Evolutionary conservation across 2,797 vertebrate species (phyloP), one percentile per base, ranked within the genome.

Genomic region (Danio albolineatus): DNA sequence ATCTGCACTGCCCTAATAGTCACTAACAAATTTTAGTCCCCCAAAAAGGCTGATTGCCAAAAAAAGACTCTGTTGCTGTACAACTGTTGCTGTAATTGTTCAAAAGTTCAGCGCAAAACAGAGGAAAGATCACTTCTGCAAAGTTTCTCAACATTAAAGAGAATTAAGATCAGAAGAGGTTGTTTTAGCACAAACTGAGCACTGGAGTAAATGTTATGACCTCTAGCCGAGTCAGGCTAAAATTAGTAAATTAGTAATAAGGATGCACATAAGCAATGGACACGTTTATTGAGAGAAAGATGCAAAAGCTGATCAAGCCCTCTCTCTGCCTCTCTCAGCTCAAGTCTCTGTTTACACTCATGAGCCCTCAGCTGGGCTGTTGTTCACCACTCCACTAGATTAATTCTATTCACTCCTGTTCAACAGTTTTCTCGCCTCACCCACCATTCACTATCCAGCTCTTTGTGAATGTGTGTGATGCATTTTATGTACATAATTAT

Each of bases 401-500:
- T 53, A 71, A 61, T 51, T 48, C 66, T 67, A 21, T 64, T 65
- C 73, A 78, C 54, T 61, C 67, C 41, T 67, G 28, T 77, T 78
- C 53, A 76, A 66, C 49, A 44, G n/a, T 39, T 56, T 21, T 39
- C 19, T 62, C 67, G 79, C 39, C 59, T 79, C 13, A 10, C 49
- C 28, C 28, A 17, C 21, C 39, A 77, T 84, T 83, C 88, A 39
- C 3, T 44, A 74, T 86, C 65, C 44, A 41, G 13, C 43, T 60
- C 69, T 49, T 36, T 43, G 69, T 78, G 81, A 12, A 46, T 64
- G 59, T 71, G 78, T 71, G 54, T 65, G 43, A 46, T 41, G 49
- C 14, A n/a, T 62, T 70, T 21, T 69, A 70, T 73, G 61, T 36
- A 62, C 67, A 72, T 90, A 88, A 91, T 90, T 70, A 84, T 56